Base-by-base conservation (phyloP, 2,888 invertebrate species). In the Bhutanitis thaidina region DNA sequence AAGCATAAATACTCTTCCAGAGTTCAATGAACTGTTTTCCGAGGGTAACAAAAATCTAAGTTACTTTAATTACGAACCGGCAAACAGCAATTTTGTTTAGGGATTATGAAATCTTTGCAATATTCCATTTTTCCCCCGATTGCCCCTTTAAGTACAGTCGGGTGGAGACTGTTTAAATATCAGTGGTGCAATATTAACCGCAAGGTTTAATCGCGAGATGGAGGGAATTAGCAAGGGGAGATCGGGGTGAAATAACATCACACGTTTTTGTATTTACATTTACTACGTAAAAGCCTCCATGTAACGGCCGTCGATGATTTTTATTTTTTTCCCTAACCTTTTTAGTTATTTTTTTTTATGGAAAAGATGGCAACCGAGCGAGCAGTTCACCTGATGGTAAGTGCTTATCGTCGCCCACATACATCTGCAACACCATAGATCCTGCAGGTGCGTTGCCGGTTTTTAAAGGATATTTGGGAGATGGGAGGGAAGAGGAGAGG, bases 131-230 rank as follows among this genome's bases (percentile, higher is more conserved):
- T 52, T 34, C 25, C 52, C 37, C 37, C 38, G 25, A 37, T 37
- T 27, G 30, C 46, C 52, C 25, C 36, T 25, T 20, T 51, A 43
- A 43, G 46, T 43, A 38, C 40, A 38, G 40, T 15, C 36, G 36
- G 32, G 40, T 20, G 37, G 36, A 13, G 35, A 32, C 37, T 47
- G 43, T 38, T 32, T 32, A 52, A 53, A 47, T 49, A 55, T 47
- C 41, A 30, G 37, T 30, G 40, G 36, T 53, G 52, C 52, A 52
- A 55, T 55, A 55, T 55, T 55, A 54, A 55, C 52, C 52, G 43
- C 49, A 35, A 40, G 46, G 45, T 29, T 54, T 55, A 55, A 52
- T 52, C 45, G 55, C 36, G 44, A 43, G 41, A 32, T 1, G 32
- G 45, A 47, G 38, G 49, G 47, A 50, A 51, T 49, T 52, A 49